These are phyloP conservation scores for Nymphicus hollandicus DNA, from an alignment of 2,113 vertebrate genomes.

Conservation along the genomic window DNA sequence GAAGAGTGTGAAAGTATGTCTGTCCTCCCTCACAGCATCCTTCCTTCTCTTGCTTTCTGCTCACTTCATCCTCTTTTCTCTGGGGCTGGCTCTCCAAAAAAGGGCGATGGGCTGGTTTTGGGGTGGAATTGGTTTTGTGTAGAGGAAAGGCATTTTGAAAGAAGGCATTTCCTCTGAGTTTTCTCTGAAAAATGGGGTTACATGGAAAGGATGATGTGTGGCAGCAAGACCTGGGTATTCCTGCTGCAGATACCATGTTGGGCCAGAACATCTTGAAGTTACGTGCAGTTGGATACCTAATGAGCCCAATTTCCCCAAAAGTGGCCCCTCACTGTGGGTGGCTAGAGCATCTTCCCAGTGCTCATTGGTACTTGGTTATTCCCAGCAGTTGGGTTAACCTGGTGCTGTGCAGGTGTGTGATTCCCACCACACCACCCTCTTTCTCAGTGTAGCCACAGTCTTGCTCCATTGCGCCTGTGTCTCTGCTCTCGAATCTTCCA, in stretches of 20 bases:
- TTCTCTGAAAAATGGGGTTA: not conserved
- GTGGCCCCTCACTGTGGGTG: not conserved
- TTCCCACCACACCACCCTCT: accelerated
- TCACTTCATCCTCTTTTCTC: not conserved
- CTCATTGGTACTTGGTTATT: not conserved
- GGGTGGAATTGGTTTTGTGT: not conserved
- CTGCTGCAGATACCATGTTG: accelerated
- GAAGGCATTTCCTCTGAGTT: not conserved
- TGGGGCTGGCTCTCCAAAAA: not conserved
- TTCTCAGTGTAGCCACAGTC: accelerated
- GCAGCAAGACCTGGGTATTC: not conserved
- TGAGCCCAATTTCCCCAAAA: not conserved
- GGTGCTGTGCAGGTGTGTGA: not conserved
- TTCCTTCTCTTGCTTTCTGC: not conserved
- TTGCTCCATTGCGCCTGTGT: not conserved
- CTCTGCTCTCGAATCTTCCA: slow-evolving; percentile 49
- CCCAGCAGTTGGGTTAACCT: not conserved
- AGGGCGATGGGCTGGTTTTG: not conserved
- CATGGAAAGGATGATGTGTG: accelerated
- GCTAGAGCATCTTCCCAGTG: not conserved
- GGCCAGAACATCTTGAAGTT: not conserved
- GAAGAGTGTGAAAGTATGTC: not conserved
- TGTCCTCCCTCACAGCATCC: not conserved
- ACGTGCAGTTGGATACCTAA: not conserved
- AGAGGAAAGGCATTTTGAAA: not conserved